phyloP scores from a whole-genome alignment of 2,113 vertebrate species.

The Diphyllodes magnificus region DNA sequence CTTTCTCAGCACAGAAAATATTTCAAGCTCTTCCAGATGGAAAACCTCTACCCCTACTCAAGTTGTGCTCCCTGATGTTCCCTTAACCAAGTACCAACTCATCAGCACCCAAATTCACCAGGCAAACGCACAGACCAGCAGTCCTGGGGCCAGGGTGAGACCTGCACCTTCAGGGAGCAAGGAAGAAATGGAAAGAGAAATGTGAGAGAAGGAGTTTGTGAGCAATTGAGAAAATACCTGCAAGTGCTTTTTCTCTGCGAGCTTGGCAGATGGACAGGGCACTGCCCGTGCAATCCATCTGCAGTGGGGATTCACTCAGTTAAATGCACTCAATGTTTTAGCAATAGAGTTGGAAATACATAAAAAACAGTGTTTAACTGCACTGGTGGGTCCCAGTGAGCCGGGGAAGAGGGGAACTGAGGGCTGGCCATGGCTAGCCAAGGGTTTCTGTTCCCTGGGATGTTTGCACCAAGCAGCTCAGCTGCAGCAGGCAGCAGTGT shows the following conservation, averaged over 20 bases:
- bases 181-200: not conserved
- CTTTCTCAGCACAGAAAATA: not conserved
- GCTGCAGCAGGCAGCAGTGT: not conserved
- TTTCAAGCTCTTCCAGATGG: rapidly evolving
- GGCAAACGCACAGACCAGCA: not conserved
- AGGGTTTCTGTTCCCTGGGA: not conserved
- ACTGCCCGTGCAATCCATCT: not conserved
- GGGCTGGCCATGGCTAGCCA: not conserved
- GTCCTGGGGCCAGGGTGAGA: not conserved
- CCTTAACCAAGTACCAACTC: not conserved
- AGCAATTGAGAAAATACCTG: not conserved
- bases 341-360: not conserved
- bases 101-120: not conserved
- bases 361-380: not conserved
- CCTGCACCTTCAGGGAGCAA: not conserved
- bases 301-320: rapidly evolving
- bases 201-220: not conserved
- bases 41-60: not conserved
- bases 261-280: not conserved
- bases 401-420: not conserved
- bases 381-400: not conserved
- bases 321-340: not conserved
- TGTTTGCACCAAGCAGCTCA: not conserved
- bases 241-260: not conserved
- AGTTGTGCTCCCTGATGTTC: not conserved